A percentile compares a stretch with the other conserved stretches of the same genome.
These are phyloP conservation scores for Eulacestoma nigropectus DNA, from an alignment of 2,113 vertebrate genomes.

Conservation along the genomic window DNA sequence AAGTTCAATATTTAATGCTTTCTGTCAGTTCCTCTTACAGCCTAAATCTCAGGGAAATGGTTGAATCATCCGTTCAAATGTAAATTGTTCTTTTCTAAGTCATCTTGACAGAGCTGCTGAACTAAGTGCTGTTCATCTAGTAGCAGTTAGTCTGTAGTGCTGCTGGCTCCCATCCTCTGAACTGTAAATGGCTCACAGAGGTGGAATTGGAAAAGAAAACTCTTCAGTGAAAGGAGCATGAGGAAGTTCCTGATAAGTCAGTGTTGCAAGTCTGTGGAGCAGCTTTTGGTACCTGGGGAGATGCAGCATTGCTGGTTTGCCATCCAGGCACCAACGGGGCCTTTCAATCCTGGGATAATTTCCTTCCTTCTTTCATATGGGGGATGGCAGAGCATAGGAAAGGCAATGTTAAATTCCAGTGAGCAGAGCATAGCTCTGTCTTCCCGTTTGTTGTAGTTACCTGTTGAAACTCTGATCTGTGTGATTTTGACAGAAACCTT, in stretches of 20 bases:
- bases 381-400: neutral
- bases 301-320: neutral
- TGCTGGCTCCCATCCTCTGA: neutral
- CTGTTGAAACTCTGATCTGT: neutral
- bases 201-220: neutral
- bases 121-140: neutral
- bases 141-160: neutral
- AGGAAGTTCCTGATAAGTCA: neutral
- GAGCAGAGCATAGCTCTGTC: neutral
- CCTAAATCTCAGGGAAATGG: neutral
- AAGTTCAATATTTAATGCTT: neutral
- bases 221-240: neutral
- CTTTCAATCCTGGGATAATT: neutral
- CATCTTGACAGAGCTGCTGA: neutral
- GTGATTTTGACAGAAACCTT: neutral
- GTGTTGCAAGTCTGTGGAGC: neutral
- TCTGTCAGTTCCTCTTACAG: neutral
- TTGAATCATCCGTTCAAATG: neutral
- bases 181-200: neutral
- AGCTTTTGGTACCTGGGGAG: neutral
- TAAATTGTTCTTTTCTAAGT: neutral
- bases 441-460: neutral
- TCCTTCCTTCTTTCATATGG: neutral
- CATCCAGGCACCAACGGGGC: neutral
- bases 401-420: neutral